Evolutionary conservation across 1,140 invertebrate species (phyloP), one percentile per base, ranked within the genome.

Genomic region (Neotoxoptera formosana): DNA sequence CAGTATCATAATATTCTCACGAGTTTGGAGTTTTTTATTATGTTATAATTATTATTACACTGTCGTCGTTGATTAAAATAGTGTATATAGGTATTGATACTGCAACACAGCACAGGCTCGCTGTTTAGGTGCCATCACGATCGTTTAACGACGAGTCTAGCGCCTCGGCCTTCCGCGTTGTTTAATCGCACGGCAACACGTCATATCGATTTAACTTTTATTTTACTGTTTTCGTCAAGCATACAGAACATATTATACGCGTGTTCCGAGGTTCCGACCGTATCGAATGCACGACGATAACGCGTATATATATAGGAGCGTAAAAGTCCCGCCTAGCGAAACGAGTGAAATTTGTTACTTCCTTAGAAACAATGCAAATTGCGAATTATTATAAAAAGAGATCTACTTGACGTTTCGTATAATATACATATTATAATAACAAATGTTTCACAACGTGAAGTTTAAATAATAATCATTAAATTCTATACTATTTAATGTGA

Each of bases 131-230:
- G n/a, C 14, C 30, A n/a, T n/a, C n/a, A n/a, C 25, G 14, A 25
- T 14, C 17, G 34, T 56, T 89, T 89, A 53, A 89, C 34, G 86
- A 89, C 21, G 48, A 89, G 87, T 53, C 8, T 25, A 1, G 2
- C n/a, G 9, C 17, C 21, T 34, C 36, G 51, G 34, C 88, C 51
- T 89, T 41, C 51, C 23, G 34, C 8, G 34, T 89, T 56, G 14
- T 76, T 34, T n/a, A 89, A 89, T 89, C n/a, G 36, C 48, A 41
- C 34, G 11, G 8, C 7, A 47, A 88, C 88, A 89, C 51, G 88
- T 34, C 6, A 25, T 36, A 53, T 53, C n/a, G 87, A 89, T 89
- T 89, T 53, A 89, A 89, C 48, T 47, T 89, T 89, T 89, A 23
- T 89, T 89, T 36, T 6, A 53, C 53, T 14, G 88, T 89, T 56